A percentile compares a stretch with the other conserved stretches of the same genome.
These are phyloP conservation scores for Candidula unifasciata DNA, from an alignment of 2,888 invertebrate species.

Conservation along the genomic window DNA sequence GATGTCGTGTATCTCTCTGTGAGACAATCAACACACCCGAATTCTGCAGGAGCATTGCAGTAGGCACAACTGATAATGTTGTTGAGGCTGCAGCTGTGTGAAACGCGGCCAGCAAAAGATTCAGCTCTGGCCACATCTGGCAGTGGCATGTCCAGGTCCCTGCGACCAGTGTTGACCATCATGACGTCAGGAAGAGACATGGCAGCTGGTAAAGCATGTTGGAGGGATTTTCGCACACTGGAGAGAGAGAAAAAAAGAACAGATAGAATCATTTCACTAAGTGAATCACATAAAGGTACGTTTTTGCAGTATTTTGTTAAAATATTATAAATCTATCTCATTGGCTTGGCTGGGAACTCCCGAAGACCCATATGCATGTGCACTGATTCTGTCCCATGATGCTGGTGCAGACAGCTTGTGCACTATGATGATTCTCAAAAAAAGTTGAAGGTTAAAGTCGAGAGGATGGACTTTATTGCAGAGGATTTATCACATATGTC, in stretches of 20 bases:
- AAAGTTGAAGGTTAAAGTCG: too few species aligned
- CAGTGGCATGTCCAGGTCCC: slow-evolving; percentile 34
- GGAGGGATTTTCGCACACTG: slow-evolving; percentile 43
- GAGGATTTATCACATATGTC: too few species aligned
- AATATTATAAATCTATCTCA: too few species aligned
- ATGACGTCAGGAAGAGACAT: slow-evolving; percentile 51
- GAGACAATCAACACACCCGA: slow-evolving; percentile 14
- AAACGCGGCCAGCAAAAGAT: slow-evolving; percentile 44
- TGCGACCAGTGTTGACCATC: slow-evolving; percentile 48
- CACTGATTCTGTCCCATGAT: too few species aligned
- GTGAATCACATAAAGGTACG: not conserved
- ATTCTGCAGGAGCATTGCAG: slow-evolving; percentile 12
- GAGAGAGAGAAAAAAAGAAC: not conserved
- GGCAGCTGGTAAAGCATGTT: slow-evolving; percentile 47
- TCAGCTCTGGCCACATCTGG: slow-evolving; percentile 45
- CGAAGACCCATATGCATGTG: too few species aligned
- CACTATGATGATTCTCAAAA: too few species aligned
- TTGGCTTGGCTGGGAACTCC: too few species aligned
- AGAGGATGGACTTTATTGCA: too few species aligned
- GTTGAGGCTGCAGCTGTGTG: slow-evolving; percentile 24
- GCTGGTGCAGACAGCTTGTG: too few species aligned
- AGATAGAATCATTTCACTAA: too few species aligned
- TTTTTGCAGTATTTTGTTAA: too few species aligned
- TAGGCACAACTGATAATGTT: slow-evolving; percentile 26
- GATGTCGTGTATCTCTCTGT: slow-evolving; percentile 15